Evolutionary conservation across 2,888 invertebrate species (phyloP).

Genomic region (Eurytoma californica): DNA sequence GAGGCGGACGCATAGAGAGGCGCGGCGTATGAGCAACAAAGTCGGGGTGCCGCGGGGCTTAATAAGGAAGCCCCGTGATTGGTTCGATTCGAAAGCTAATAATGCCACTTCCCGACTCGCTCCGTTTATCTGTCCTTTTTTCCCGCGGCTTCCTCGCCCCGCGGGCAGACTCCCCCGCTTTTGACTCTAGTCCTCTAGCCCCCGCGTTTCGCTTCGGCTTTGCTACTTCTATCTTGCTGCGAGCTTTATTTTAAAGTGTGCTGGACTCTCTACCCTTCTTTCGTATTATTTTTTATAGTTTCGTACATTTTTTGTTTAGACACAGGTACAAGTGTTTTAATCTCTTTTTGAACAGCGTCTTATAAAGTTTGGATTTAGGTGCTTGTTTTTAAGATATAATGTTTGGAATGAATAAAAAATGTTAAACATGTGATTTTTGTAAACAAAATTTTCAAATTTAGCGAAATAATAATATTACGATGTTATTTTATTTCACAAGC

Average conservation of each 20-base stretch:
- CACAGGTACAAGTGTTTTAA: too few species aligned
- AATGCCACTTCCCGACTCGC: constrained; percentile 65
- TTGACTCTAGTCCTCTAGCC: neutral
- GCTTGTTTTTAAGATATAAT: too few species aligned
- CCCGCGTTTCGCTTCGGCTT: neutral
- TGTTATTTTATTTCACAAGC: too few species aligned
- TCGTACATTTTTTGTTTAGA: too few species aligned
- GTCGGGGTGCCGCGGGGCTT: constrained; percentile 57
- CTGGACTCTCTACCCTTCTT: neutral
- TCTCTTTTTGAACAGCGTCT: too few species aligned
- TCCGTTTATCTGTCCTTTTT: constrained; percentile 26
- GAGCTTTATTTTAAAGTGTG: neutral
- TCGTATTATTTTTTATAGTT: neutral
- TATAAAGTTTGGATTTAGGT: too few species aligned
- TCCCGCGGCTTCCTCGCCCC: neutral
- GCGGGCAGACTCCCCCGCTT: neutral
- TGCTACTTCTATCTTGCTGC: constrained; percentile 5
- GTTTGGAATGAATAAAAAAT: too few species aligned
- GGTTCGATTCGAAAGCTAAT: constrained; percentile 71
- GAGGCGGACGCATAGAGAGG: constrained; percentile 12
- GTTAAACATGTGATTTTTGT: too few species aligned
- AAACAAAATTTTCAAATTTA: too few species aligned
- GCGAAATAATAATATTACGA: too few species aligned
- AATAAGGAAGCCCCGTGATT: constrained; percentile 64
- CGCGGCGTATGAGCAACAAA: constrained; percentile 45